Base-by-base conservation (phyloP, 2,888 invertebrate genomes). In the Acrobasis repandana region DNA sequence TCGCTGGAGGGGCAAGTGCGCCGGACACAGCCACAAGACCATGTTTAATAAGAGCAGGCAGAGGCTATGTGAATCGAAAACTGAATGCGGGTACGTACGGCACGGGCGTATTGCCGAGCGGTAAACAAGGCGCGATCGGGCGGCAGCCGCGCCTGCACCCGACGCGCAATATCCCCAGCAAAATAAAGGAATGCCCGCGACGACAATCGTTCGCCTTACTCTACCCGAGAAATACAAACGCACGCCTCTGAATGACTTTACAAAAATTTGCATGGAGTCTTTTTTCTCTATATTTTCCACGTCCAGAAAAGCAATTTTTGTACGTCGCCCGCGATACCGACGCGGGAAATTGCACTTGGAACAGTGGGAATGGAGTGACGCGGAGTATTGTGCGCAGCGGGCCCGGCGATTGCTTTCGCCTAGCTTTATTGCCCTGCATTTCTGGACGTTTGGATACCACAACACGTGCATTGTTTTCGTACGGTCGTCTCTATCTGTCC, bases 301-400 rank as follows among this genome's bases (percentile, higher is more conserved):
- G 83, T 85, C 85, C 81, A 85, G 90, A 85, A 91, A 92, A 92
- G 90, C 92, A 91, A 90, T 92, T 92, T 91, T 91, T 87, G 88
- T 88, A 87, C 88, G 88, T 86, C 87, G 85, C 76, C 76, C 82
- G 80, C 88, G 88, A 86, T 84, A 86, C 85, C 84, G 81, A 81
- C 82, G 84, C 85, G 90, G 91, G 89, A 92, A 90, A 90, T 91
- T 90, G 90, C 90, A 83, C 82, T 85, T 76, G 76, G 82, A 86
- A 85, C 86, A 85, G 79, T 80, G 83, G 82, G 83, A 83, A 82
- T 83, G 83, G 83, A 87, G 84, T 83, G 81, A 79, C 76, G 74
- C 71, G 69, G 77, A 75, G 80, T 77, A 86, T 86, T 89, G 86
- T 86, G 79, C 76, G 72, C 76, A 69, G 77, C 73, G 78, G 79